These are phyloP conservation scores for Bhutanitis thaidina DNA, from an alignment of 2,888 invertebrate species.

Conservation along the genomic window DNA sequence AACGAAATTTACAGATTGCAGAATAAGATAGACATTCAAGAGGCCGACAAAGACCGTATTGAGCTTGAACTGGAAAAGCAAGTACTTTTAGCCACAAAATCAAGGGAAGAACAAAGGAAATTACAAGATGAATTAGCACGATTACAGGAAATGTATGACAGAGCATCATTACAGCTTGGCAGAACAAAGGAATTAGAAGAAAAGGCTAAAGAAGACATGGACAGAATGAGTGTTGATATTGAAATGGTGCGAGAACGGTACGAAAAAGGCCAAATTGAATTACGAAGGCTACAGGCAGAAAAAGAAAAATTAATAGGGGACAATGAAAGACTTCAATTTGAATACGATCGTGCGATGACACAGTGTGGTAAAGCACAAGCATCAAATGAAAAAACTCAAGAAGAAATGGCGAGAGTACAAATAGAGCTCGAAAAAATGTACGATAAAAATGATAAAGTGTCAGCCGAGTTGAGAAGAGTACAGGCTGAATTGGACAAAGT, in stretches of 20 bases:
- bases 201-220: slow-evolving; percentile 91
- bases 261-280: slow-evolving; percentile 92
- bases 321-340: slow-evolving; percentile 90
- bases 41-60: slow-evolving; percentile 92
- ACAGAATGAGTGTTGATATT: slow-evolving; percentile 87
- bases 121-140: slow-evolving; percentile 92
- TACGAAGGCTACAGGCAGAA: slow-evolving; percentile 89
- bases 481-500: slow-evolving; percentile 87
- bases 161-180: slow-evolving; percentile 90
- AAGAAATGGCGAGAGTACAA: slow-evolving; percentile 92
- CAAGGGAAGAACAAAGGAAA: slow-evolving; percentile 91
- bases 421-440: slow-evolving; percentile 94
- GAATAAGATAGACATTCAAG: slow-evolving; percentile 91
- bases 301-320: slow-evolving; percentile 93
- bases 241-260: slow-evolving; percentile 94
- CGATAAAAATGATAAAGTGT: slow-evolving; percentile 92
- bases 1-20: slow-evolving; percentile 94
- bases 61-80: slow-evolving; percentile 93
- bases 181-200: slow-evolving; percentile 95
- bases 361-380: slow-evolving; percentile 92
- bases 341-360: slow-evolving; percentile 91
- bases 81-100: slow-evolving; percentile 87
- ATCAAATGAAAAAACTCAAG: slow-evolving; percentile 92
- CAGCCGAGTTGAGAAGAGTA: slow-evolving; percentile 89
- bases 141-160: slow-evolving; percentile 93